Base-by-base conservation (phyloP, 2,113 vertebrate species). In the Brachyistius frenatus region DNA sequence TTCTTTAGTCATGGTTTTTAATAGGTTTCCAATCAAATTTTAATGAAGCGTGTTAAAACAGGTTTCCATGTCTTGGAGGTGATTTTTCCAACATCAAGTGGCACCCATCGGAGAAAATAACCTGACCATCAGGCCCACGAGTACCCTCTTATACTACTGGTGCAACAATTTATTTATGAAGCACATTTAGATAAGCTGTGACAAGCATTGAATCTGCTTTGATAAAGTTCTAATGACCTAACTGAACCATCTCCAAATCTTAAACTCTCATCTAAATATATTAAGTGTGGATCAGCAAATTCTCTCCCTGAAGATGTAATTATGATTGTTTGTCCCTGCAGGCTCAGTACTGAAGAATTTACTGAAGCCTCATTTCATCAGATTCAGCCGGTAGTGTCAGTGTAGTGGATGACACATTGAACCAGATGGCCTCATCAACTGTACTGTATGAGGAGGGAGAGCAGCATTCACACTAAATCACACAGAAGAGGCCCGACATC, bases 371-470 rank as follows among this genome's bases (percentile, higher is more conserved):
- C 10, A 54, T 50, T 69, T 72, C 32, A 37, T 16, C 44, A 4
- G 15, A 50, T 8, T 64, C 30, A 30, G 39, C 10, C 30, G 69
- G 32, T 60, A 32, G 36, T 61, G 47, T 52, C 33, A 3, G 33
- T 14, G n/a, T 72, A 56, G 23, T 56, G 8, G 44, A 58, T 66
- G 67, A 14, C 44, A 60, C 55, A 62, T 69, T 53, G 64, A 75
- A 73, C 33, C 57, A 66, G 5, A 49, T 58, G 47, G 53, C 14
- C 36, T 66, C 30, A 73, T 62, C 61, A 68, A 72, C 49, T 67
- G 44, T 13, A 33, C 31, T 31, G n/a, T 5, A 15, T 57, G 44
- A 41, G 30, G 5, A 57, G 32, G 5, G 13, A 52, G 60, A 66
- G 63, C 33, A 72, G 50, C 23, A 37, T 71, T 74, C 41, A 46